A percentile compares a stretch with the other conserved stretches of the same genome.
phyloP scores from a whole-genome alignment of 2,113 vertebrate genomes.

The Jaculus jaculus region DNA sequence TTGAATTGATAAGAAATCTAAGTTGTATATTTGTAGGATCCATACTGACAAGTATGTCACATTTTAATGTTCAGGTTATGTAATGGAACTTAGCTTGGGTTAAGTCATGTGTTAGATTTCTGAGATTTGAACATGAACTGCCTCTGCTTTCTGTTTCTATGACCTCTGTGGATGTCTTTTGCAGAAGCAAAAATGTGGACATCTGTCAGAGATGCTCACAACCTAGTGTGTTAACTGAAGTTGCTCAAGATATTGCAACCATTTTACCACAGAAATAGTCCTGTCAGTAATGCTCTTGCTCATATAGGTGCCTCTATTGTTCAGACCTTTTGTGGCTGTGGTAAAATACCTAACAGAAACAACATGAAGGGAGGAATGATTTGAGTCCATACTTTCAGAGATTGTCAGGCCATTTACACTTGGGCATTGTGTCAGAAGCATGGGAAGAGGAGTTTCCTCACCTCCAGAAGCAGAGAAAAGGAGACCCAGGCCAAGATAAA shows the following conservation, averaged over 20 bases:
- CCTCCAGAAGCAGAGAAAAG: background rate
- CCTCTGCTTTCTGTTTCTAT: background rate
- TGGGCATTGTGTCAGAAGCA: background rate
- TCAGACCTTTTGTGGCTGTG: background rate
- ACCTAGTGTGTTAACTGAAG: background rate
- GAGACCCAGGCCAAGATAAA: background rate
- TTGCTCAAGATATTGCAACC: background rate
- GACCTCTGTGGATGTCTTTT: background rate
- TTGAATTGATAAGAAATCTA: no score
- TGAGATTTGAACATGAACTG: background rate
- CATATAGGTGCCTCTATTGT: background rate
- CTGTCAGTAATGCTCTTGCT: background rate
- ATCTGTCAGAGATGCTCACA: background rate
- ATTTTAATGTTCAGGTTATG: background rate
- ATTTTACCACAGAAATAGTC: background rate
- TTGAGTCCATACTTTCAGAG: background rate
- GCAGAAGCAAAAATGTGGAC: background rate
- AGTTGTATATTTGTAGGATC: background rate
- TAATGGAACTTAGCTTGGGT: background rate
- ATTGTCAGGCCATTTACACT: no score
- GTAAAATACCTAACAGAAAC: background rate
- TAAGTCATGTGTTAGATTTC: background rate
- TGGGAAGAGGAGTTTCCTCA: background rate
- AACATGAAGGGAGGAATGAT: background rate
- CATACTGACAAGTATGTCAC: background rate